Evolutionary conservation across 2,797 vertebrate species (phyloP), one percentile per base, ranked within the genome.

Genomic region (Danio choprae): DNA sequence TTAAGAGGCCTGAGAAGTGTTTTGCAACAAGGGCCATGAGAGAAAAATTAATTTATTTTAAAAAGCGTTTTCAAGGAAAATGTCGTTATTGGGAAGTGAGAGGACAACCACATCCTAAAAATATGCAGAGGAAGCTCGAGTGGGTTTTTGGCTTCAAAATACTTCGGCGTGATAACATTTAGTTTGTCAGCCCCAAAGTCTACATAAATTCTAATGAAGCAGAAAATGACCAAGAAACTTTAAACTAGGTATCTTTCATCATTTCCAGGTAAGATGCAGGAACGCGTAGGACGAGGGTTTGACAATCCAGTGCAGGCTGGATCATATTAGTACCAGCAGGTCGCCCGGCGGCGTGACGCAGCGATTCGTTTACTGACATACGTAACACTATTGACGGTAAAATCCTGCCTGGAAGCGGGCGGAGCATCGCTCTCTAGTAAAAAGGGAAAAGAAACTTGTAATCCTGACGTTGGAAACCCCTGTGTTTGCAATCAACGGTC

Each of bases 351-450:
- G 50, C 68, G 63, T 95, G 93, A 92, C 90, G 93, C 91, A 94
- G 94, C 41, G 0, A 73, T 86, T 81, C 87, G 65, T 88, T 94
- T 94, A 93, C 91, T 80, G 92, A 92, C 90, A 92, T 88, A 85
- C 89, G 87, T 91, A 86, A 89, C 91, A 69, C 88, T 89, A 89
- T 81, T 94, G 92, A 91, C 93, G 90, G 94, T 94, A 94, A 95
- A 89, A 87, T 83, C 83, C 38, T 59, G 78, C 69, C 58, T 55
- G 79, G 80, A 84, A 88, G 82, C 78, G 82, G 93, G 91, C 65
- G 29, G 92, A 89, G 59, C 89, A 86, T 89, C 90, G 88, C 84
- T 83, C 80, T 87, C 67, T 84, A 89, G 79, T 90, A 84, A 84
- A 84, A 88, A 64, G 68, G 74, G 40, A 75, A 80, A 78, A 43